Evolutionary conservation across 1,140 invertebrate genomes (phyloP).

Genomic region (Penaeus chinensis): DNA sequence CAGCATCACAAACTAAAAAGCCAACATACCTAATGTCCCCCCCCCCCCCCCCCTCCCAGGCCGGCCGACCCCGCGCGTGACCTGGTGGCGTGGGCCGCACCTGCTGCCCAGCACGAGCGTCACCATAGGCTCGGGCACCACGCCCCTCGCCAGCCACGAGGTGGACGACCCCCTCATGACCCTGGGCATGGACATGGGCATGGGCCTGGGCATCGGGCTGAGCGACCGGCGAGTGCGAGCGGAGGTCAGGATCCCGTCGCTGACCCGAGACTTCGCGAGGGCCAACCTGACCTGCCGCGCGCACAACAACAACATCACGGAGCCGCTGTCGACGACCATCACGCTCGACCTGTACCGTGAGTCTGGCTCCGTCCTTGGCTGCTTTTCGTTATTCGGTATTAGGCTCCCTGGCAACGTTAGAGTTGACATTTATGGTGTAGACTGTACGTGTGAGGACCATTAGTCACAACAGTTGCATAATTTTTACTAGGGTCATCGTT

Average conservation of each 20-base stretch:
- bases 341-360: constrained; percentile 90
- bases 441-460: too few species aligned
- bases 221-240: constrained; percentile 21
- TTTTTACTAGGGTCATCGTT: too few species aligned
- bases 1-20: neutral
- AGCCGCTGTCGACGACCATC: constrained; percentile 81
- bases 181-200: neutral
- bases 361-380: constrained; percentile 67
- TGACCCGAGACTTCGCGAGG: constrained; percentile 81
- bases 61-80: constrained; percentile 37
- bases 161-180: too few species aligned
- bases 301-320: constrained; percentile 83
- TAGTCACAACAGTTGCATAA: too few species aligned
- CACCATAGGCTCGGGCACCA: constrained; percentile 2
- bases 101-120: constrained; percentile 44
- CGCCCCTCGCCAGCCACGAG: neutral
- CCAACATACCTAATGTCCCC: neutral
- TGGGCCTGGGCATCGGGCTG: neutral
- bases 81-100: constrained; percentile 50
- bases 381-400: neutral
- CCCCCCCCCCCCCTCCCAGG: constrained; percentile 9
- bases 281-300: constrained; percentile 86
- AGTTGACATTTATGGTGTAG: too few species aligned
- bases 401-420: neutral
- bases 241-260: constrained; percentile 78